Evolutionary conservation across 2,797 vertebrate species (phyloP), one percentile per base, ranked within the genome.

Genomic region (Gadopsis bispinosus): DNA sequence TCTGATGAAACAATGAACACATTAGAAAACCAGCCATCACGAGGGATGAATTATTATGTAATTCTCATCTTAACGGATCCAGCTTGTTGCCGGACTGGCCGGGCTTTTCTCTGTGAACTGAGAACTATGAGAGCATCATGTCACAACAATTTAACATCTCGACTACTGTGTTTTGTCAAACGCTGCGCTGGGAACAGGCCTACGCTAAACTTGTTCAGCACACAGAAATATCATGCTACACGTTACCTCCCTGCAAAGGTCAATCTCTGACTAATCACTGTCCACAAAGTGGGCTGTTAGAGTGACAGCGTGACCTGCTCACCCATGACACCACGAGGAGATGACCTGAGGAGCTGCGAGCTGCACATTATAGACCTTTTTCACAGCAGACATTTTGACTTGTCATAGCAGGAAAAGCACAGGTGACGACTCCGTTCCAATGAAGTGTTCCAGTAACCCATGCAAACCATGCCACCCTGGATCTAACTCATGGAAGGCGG

Each of bases 111-210:
- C 61, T 47, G 54, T 16, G 69, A 80, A 66, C 72, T 60, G 64
- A 85, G 50, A 73, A 76, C 69, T 71, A 60, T 16, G n/a, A 56
- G 56, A 90, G 77, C 64, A 66, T 0, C 2, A 17, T 86, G 90
- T 92, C 85, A 87, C 78, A 84, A 86, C 75, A 20, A 20, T 84
- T 93, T 73, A 86, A 48, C 29, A 71, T 89, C 85, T 74, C 81
- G 64, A 89, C 90, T 86, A 87, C n/a, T 26, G 74, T 77, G 76
- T 74, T 80, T 64, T 56, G 55, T 20, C 60, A 53, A 69, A 83
- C 9, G 8, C 14, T 58, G 76, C 55, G 76, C 55, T 66, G 70
- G 60, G 55, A 81, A 31, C 45, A 53, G 51, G 72, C 14, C 48
- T 7, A 17, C 41, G 53, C 56, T 17, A 35, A 83, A 74, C 59